Evolutionary conservation across 1,140 invertebrate species (phyloP), one percentile per base, ranked within the genome.

Genomic region (Notospermus geniculatus): DNA sequence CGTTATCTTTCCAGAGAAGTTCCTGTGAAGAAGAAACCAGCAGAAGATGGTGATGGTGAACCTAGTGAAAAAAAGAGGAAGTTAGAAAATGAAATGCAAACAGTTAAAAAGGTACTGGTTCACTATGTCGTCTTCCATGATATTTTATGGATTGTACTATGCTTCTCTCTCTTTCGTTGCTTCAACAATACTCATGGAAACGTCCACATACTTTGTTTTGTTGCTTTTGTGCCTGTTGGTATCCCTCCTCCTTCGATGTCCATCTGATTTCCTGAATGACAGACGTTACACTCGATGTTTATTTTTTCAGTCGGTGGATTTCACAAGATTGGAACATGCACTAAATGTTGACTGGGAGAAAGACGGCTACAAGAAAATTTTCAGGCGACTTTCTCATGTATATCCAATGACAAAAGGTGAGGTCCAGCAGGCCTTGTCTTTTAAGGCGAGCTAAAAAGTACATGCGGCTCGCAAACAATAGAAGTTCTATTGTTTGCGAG

Each of bases 271-370:
- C n/a, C n/a, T n/a, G n/a, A n/a, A n/a, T n/a, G n/a, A n/a, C n/a
- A n/a, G n/a, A n/a, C n/a, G n/a, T n/a, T n/a, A n/a, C n/a, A n/a
- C n/a, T n/a, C n/a, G n/a, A n/a, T n/a, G n/a, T 59, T 52, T 50
- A 29, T 62, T 13, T 63, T 62, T 73, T 59, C 56, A 82, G 78
- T 68, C 57, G 27, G 65, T 80, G 29, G 52, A 57, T 1, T 94
- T 89, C 75, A 86, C 88, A 25, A 85, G 88, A 0, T 85, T 92
- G 53, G 84, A 88, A 62, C 84, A 86, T 63, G 86, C 89, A 36
- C 72, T 93, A 2, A 84, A 89, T 45, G 86, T 88, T 27, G 86
- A 91, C 61, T 85, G 84, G 83, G 80, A 79, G 29, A 76, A 76
- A 19, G 74, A 79, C 36, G 77, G 79, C 15, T 79, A 80, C 64